These are phyloP conservation scores for Rhinolophus sinicus DNA, from an alignment of 2,113 vertebrate genomes.

Conservation along the genomic window DNA sequence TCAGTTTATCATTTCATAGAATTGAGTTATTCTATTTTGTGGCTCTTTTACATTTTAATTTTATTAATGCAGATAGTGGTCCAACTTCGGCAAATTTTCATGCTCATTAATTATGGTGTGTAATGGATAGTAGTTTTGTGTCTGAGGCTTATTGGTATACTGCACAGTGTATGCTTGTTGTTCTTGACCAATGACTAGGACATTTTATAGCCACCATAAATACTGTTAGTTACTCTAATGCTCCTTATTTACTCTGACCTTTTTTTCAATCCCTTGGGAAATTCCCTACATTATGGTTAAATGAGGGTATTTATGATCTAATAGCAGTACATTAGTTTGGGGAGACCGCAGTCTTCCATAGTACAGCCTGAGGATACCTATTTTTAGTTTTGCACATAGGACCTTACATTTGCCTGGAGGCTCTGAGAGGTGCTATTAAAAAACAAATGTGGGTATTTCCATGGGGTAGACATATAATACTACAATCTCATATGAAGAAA, in stretches of 20 bases:
- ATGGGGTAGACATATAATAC: neutral
- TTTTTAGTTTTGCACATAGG: neutral
- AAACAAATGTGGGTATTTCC: neutral
- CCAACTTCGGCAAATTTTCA: neutral
- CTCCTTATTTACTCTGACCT: neutral
- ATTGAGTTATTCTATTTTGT: neutral
- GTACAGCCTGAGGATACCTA: neutral
- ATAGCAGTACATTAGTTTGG: neutral
- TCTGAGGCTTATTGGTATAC: neutral
- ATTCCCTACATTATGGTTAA: neutral
- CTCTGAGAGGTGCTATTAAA: neutral
- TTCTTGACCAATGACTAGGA: neutral
- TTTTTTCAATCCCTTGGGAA: neutral
- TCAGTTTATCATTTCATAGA: neutral
- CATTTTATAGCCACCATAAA: neutral
- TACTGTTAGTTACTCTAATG: neutral
- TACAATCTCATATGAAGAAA: neutral
- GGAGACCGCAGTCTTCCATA: neutral
- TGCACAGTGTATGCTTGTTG: neutral
- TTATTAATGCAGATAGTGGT: neutral
- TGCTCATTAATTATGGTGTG: neutral
- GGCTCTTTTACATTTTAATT: conserved; percentile 30
- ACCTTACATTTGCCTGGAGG: neutral
- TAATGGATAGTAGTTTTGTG: neutral
- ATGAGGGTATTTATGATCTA: neutral